These are phyloP conservation scores for Thumatha senex DNA, from an alignment of 2,888 invertebrate genomes.

Conservation along the genomic window DNA sequence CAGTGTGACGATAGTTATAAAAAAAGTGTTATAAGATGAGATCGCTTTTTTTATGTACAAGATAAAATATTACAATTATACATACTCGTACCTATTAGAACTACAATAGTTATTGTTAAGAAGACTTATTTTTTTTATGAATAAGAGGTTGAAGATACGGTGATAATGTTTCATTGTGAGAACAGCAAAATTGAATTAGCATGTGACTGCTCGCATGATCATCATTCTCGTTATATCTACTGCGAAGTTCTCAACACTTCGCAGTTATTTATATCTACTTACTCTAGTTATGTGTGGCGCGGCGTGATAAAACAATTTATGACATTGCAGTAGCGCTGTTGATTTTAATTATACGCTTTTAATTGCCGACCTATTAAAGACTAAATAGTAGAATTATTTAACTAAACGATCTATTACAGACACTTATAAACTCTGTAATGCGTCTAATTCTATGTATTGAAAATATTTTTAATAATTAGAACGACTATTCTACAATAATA, in stretches of 20 bases:
- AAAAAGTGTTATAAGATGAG: no score
- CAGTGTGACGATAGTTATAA: no score
- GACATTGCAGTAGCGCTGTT: background rate
- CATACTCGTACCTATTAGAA: background rate
- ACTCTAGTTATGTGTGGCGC: no score
- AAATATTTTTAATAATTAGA: no score
- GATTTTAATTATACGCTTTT: background rate
- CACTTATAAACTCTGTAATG: no score
- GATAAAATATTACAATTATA: background rate
- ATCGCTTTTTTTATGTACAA: no score
- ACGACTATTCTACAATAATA: no score
- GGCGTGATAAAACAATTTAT: background rate
- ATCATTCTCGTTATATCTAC: background rate
- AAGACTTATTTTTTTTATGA: background rate
- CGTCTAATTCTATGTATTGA: no score
- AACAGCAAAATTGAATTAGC: background rate
- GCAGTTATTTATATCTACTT: background rate
- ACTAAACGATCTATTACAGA: no score
- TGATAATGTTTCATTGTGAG: background rate
- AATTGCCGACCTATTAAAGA: background rate
- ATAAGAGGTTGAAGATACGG: background rate
- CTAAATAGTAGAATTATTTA: background rate
- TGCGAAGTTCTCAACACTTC: background rate
- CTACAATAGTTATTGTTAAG: background rate
- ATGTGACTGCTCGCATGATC: constrained; percentile 2